Evolutionary conservation across 2,113 vertebrate species (phyloP).

Genomic region (Aegotheles bennettii): DNA sequence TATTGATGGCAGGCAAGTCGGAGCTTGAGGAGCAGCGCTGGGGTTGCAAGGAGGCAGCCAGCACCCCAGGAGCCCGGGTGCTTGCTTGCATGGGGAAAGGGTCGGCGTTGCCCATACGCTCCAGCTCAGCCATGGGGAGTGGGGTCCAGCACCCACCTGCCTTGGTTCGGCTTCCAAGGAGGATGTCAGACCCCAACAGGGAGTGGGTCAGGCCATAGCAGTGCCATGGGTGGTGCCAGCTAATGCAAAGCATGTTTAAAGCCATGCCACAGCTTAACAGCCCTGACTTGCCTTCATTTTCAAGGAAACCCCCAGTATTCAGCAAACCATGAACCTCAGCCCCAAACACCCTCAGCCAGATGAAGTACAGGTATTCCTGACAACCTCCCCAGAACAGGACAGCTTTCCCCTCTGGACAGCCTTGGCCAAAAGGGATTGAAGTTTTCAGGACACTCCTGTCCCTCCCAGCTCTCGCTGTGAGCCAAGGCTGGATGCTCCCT

Average conservation of each 20-base stretch:
- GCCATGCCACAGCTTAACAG: not conserved
- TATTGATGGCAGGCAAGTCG: slow-evolving; percentile 2
- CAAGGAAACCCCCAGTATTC: not conserved
- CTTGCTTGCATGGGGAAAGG: rapidly evolving
- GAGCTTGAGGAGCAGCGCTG: not conserved
- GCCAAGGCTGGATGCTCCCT: too few relatives aligned
- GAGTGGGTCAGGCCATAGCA: rapidly evolving
- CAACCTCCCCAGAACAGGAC: rapidly evolving
- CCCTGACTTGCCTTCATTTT: not conserved
- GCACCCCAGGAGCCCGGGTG: rapidly evolving
- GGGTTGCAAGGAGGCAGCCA: not conserved
- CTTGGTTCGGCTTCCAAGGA: rapidly evolving
- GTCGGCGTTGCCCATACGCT: rapidly evolving
- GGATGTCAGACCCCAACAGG: rapidly evolving
- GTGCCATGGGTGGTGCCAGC: not conserved
- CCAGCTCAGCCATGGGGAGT: rapidly evolving
- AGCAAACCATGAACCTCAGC: rapidly evolving
- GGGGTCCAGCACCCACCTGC: rapidly evolving
- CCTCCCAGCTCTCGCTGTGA: rapidly evolving
- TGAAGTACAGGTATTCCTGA: rapidly evolving
- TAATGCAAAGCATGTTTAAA: not conserved
- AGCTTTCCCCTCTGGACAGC: not conserved
- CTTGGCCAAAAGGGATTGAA: not conserved
- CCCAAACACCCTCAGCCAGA: not conserved
- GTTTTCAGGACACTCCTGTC: not conserved